Evolutionary conservation across 2,797 vertebrate species (phyloP), one percentile per base, ranked within the genome.

Genomic region (Sylvilagus floridanus): DNA sequence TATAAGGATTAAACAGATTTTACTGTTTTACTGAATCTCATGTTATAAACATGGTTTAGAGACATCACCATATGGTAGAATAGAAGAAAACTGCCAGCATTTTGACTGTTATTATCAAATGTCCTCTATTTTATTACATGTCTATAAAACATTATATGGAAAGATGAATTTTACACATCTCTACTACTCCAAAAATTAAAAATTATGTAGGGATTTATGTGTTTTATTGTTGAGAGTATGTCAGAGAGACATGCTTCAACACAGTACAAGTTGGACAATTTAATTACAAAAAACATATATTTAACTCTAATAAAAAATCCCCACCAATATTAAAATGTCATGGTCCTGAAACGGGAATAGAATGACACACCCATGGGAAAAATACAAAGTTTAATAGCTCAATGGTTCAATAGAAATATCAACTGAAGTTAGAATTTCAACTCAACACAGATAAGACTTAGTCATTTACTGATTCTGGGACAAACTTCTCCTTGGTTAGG

Each of bases 231-330:
- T 91, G 60, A 90, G 50, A 83, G 14, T 21, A 30, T 88, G 30
- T 84, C 35, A 90, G 14, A 30, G 28, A 94, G 32, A 71, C 91
- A 88, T 83, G 3, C 30, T 82, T 73, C 79, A 60, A 92, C 4
- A 47, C 5, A 90, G 14, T 82, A 35, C 30, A 95, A 93, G 42
- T 82, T 54, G 24, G n/a, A 90, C 7, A 54, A 37, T 9, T 63
- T 86, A 52, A 84, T 32, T 54, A 87, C 22, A 54, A 72, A 88
- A 95, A 86, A 10, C 17, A 77, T 32, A 65, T 60, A 78, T 73
- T 65, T 71, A 91, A 92, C 78, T 1, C 6, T 88, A 87, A n/a
- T 2, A 35, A 52, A 93, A 94, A 82, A 2, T 47, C 54, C 54
- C 3, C 11, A 66, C 62, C 12, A 32, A 71, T 57, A 88, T 92